These are phyloP conservation scores for Coendou prehensilis DNA, from an alignment of 2,797 vertebrate species.

Conservation along the genomic window DNA sequence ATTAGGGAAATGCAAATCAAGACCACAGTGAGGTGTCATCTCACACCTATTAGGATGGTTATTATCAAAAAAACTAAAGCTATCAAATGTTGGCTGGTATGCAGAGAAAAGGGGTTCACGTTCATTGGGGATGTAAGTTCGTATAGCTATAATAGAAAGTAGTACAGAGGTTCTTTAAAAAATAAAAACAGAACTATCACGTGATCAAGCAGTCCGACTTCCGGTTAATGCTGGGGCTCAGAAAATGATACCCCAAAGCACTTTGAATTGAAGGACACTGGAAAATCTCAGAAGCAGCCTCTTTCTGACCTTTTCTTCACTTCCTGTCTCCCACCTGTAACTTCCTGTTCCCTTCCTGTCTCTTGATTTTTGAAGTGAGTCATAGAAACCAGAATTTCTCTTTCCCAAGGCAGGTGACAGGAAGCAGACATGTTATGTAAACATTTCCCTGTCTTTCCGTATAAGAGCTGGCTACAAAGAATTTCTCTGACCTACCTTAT, in stretches of 20 bases:
- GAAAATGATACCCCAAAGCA: not conserved
- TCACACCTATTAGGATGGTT: no score
- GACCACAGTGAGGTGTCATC: not conserved
- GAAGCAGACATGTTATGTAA: not conserved
- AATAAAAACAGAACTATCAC: not conserved
- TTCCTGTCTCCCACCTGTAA: no score
- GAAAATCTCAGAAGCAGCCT: not conserved
- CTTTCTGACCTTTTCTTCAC: not conserved
- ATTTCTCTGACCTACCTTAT: not conserved
- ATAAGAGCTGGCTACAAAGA: not conserved
- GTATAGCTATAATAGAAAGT: not conserved
- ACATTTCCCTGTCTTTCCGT: not conserved
- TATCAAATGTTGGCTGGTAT: not conserved
- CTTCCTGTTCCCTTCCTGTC: not conserved
- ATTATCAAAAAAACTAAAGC: not conserved
- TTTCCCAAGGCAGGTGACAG: not conserved
- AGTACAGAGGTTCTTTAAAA: not conserved
- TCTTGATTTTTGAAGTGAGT: not conserved
- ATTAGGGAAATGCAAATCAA: not conserved
- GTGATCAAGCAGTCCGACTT: not conserved
- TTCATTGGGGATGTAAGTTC: not conserved
- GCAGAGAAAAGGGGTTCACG: no score
- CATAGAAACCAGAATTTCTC: not conserved
- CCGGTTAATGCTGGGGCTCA: no score
- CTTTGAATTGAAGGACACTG: not conserved